Evolutionary conservation across 30 jellyfish, hydroid and myxozoan species (phyloP).

Genomic region (Aurelia aurita): DNA sequence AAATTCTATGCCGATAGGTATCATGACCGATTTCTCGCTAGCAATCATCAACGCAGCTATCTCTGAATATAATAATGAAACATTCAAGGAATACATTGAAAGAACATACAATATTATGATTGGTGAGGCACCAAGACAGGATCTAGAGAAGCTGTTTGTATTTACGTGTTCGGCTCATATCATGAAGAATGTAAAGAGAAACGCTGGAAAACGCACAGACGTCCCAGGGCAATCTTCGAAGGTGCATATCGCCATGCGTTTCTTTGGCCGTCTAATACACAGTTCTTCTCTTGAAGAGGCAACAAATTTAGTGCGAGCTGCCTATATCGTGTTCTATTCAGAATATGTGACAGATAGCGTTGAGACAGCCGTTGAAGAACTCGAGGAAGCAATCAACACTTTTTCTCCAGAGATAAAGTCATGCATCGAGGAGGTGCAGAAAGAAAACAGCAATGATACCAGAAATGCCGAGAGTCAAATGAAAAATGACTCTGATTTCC

Average conservation of each 20-base stretch:
- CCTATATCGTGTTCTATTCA: not conserved
- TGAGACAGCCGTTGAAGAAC: no score
- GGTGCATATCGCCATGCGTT: not conserved
- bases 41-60: not conserved
- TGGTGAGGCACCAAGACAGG: slow-evolving; percentile 7
- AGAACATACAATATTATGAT: not conserved
- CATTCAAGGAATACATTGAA: not conserved
- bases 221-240: not conserved
- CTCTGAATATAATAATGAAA: not conserved
- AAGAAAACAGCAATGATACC: no score
- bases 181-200: not conserved
- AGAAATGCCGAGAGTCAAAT: no score
- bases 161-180: not conserved
- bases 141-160: not conserved
- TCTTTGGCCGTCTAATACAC: not conserved
- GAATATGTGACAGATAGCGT: no score
- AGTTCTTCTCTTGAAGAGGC: not conserved
- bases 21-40: not conserved
- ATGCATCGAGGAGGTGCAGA: no score
- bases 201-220: not conserved
- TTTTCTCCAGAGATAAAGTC: no score
- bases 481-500: no score
- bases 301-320: not conserved
- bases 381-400: no score
- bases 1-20: not conserved